phyloP scores from a whole-genome alignment of 2,113 vertebrate genomes.

The Uropsilus gracilis region DNA sequence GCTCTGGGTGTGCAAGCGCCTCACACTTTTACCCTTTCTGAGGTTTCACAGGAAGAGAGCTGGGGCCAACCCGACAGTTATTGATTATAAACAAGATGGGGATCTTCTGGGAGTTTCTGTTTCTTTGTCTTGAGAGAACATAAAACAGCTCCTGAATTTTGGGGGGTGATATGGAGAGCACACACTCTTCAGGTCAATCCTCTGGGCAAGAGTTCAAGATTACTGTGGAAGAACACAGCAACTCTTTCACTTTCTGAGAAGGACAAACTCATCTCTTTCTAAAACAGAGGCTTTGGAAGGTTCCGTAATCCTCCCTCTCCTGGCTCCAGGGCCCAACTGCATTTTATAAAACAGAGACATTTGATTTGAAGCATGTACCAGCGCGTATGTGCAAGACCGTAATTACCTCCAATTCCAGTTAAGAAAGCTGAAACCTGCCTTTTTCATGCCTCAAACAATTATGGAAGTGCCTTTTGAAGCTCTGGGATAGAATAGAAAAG shows the following conservation, averaged over 20 bases:
- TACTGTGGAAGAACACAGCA: not conserved
- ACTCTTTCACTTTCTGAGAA: not conserved
- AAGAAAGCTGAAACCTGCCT: constrained; percentile 78
- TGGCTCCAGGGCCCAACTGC: constrained; percentile 40
- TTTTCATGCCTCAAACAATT: constrained; percentile 77
- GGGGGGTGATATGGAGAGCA: not conserved
- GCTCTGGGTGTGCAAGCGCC: not conserved
- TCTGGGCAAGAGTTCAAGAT: not conserved
- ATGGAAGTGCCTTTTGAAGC: constrained; percentile 80
- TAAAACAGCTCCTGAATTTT: not conserved
- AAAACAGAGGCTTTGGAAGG: not conserved
- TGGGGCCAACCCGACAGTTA: not conserved
- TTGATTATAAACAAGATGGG: not conserved
- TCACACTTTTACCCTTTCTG: not conserved
- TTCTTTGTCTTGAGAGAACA: constrained; percentile 21
- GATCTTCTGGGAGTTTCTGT: not conserved
- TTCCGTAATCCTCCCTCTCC: constrained; percentile 37
- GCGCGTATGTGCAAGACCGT: constrained; percentile 68
- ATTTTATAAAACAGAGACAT: constrained; percentile 57
- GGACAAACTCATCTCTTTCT: not conserved
- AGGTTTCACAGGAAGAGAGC: not conserved
- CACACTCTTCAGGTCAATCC: not conserved
- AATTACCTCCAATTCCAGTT: constrained; percentile 80
- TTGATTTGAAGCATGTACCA: constrained; percentile 71
- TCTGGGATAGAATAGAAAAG: constrained; percentile 77